Base-by-base conservation (phyloP, 2,888 invertebrate genomes). In the Dendrolimus pini region DNA sequence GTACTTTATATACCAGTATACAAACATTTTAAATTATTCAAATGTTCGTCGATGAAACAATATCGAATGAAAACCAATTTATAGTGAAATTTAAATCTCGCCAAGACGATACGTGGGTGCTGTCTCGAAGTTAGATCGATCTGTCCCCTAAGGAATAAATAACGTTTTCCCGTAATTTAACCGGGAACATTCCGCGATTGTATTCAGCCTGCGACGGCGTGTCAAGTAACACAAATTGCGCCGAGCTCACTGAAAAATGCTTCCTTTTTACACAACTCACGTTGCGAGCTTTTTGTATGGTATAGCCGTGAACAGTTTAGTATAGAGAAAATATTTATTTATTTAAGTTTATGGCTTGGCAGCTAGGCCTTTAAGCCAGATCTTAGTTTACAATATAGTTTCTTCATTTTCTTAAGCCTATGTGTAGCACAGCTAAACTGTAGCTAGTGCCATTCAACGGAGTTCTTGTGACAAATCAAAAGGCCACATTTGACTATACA, bases 191-290 rank as follows among this genome's bases (percentile, higher is more conserved):
- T 80, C 68, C 71, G 62, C 72, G 72, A 79, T 81, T 80, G 78
- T 80, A 72, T 77, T 77, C 72, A 65, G 71, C 66, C 68, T 60
- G 68, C 68, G 71, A 66, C 65, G 58, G 70, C 71, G 72, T 69
- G 80, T 76, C 74, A 72, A 75, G 77, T 69, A 68, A 77, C 79
- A 81, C 81, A 83, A 85, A 85, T 84, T 80, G 81, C 80, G 67
- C 66, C 69, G 73, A 65, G 64, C 71, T 69, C 68, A 56, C 69
- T 80, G 82, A 83, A 80, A 83, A 82, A 84, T 83, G 74, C 71
- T 74, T 72, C 76, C 74, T 80, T 79, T 82, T 78, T 76, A 77
- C 2, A 9, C 77, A 76, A 77, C 70, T 66, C 47, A 47, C 47
- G 12, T 12, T 9, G 9, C 47, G 47, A 12, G 12, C 47, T 47